Conservation (phyloP, 2,797 vertebrate species). For the Discoglossus pictus region DNA sequence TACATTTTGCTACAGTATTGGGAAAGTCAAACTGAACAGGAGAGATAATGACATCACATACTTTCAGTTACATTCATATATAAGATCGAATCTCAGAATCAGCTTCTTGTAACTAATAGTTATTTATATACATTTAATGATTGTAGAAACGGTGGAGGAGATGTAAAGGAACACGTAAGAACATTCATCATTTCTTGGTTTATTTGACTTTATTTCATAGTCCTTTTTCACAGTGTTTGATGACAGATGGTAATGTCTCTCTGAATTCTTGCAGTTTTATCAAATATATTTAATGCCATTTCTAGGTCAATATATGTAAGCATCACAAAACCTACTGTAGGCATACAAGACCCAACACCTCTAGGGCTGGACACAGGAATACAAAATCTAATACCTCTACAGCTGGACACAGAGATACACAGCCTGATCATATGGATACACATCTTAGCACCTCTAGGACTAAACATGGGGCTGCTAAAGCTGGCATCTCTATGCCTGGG, state of each 20-base stretch:
- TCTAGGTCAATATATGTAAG: not conserved
- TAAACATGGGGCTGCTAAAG: no score
- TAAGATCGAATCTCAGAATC: no score
- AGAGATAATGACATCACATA: no score
- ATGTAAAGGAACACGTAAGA: no score
- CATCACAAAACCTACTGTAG: not conserved
- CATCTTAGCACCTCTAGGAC: not conserved
- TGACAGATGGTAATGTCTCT: not conserved
- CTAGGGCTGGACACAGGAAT: not conserved
- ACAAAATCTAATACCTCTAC: not conserved
- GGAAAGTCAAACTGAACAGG: no score
- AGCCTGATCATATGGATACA: not conserved
- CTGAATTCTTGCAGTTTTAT: not conserved
- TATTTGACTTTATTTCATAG: constrained; percentile 26
- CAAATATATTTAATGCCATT: not conserved
- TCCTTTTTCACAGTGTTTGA: constrained; percentile 21
- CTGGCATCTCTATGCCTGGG: no score
- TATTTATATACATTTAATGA: no score
- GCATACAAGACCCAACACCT: not conserved
- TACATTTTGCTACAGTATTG: no score
- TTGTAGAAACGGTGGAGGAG: no score
- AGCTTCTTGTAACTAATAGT: no score
- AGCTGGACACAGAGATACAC: not conserved
- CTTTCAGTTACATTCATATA: no score
- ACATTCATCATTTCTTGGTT: no score